Percentiles rank a stretch among this genome's conserved stretches.
phyloP scores from a whole-genome alignment of 2,113 vertebrate species.

The Eulacestoma nigropectus region DNA sequence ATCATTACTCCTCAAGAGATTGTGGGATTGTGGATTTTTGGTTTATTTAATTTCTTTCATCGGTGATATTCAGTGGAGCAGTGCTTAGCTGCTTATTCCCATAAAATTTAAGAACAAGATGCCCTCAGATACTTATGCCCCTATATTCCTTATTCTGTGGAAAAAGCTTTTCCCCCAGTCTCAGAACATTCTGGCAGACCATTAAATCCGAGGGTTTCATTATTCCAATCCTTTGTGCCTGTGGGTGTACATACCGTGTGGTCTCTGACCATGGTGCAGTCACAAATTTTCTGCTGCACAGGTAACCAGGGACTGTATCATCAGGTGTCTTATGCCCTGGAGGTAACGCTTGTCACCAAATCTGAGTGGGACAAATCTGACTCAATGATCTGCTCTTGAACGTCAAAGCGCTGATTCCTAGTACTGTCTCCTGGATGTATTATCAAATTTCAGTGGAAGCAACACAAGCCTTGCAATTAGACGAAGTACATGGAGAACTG shows the following conservation, averaged over 20 bases:
- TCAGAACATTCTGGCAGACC: not conserved
- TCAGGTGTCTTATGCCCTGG: not conserved
- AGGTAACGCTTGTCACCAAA: not conserved
- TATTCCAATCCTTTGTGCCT: not conserved
- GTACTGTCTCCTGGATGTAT: not conserved
- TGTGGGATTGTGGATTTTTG: not conserved
- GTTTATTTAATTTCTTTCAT: not conserved
- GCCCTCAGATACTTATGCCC: not conserved
- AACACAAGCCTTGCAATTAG: not conserved
- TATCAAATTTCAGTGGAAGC: not conserved
- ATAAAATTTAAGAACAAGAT: not conserved
- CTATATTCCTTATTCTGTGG: not conserved
- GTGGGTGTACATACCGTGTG: fast-evolving
- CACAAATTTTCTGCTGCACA: not conserved
- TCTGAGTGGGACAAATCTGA: not conserved
- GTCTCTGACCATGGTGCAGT: not conserved
- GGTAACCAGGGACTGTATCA: not conserved
- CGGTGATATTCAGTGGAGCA: not conserved
- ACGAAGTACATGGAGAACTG: not conserved
- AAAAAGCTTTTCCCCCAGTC: not conserved
- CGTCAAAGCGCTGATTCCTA: not conserved
- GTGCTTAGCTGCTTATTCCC: not conserved
- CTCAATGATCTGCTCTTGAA: not conserved
- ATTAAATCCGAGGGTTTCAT: not conserved
- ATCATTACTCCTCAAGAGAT: not conserved